phyloP scores from a whole-genome alignment of 2,888 invertebrate species.

The Melangyna quadrimaculata region DNA sequence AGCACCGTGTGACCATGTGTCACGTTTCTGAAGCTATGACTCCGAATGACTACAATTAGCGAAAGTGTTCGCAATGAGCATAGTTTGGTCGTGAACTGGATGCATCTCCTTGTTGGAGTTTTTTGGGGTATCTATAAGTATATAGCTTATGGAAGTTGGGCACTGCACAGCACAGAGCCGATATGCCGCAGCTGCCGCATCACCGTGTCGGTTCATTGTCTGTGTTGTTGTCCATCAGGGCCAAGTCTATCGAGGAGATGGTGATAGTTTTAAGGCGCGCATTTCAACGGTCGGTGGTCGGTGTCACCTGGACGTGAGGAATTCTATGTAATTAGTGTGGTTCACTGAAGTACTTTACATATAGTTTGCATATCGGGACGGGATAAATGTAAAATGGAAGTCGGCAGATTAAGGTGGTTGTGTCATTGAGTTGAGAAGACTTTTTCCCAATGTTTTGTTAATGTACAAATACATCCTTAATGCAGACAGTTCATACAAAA shows the following conservation, averaged over 20 bases:
- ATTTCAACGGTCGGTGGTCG: constrained; percentile 39
- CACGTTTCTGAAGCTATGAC: constrained; percentile 68
- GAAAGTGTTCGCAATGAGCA: constrained; percentile 70
- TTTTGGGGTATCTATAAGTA: not conserved
- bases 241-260: constrained; percentile 48
- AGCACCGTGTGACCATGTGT: constrained; percentile 64
- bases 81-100: constrained; percentile 65
- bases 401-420: not conserved
- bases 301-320: constrained; percentile 60
- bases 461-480: not conserved
- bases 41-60: constrained; percentile 69
- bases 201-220: constrained; percentile 39
- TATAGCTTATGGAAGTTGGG: not conserved
- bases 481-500: not conserved
- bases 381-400: not conserved
- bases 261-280: constrained; percentile 67
- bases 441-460: constrained; percentile 4
- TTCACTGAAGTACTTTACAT: constrained; percentile 24
- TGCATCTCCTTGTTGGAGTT: constrained; percentile 46
- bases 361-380: constrained; percentile 26
- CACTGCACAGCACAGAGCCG: too few relatives aligned
- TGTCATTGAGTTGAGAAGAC: not conserved
- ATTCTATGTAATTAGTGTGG: constrained; percentile 64
- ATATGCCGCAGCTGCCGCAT: not conserved
- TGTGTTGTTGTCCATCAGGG: constrained; percentile 56